phyloP scores from a whole-genome alignment of 2,888 invertebrate species.

The Orthosia gothica region DNA sequence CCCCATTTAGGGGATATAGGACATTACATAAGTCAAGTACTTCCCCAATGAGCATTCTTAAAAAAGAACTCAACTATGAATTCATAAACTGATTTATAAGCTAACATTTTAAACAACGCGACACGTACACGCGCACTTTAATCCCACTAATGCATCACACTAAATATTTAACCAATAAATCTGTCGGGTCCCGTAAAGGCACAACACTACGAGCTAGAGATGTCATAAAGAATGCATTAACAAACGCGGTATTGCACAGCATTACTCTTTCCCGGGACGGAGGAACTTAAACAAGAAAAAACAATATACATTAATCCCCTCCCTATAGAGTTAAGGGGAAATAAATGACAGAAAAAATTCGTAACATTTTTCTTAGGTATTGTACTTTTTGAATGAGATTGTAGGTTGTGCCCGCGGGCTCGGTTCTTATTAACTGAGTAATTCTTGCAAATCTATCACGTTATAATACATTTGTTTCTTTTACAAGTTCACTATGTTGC shows the following conservation, averaged over 20 bases:
- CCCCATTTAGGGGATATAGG: too few relatives aligned
- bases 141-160: slow-evolving; percentile 65
- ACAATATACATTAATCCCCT: slow-evolving; percentile 62
- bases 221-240: slow-evolving; percentile 74
- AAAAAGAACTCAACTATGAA: slow-evolving; percentile 8
- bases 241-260: slow-evolving; percentile 63
- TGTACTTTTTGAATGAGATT: slow-evolving; percentile 31
- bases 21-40: neutral
- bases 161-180: slow-evolving; percentile 69
- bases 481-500: neutral
- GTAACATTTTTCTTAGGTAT: slow-evolving; percentile 44
- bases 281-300: slow-evolving; percentile 57
- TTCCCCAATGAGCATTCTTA: neutral
- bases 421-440: neutral
- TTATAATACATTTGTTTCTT: slow-evolving; percentile 2
- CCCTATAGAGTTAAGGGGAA: slow-evolving; percentile 57
- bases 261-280: slow-evolving; percentile 54
- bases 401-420: slow-evolving; percentile 21
- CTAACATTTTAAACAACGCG: slow-evolving; percentile 19
- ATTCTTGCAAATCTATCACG: neutral
- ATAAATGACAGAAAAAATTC: slow-evolving; percentile 51
- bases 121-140: slow-evolving; percentile 42
- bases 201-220: slow-evolving; percentile 63
- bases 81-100: neutral
- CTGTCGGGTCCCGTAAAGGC: slow-evolving; percentile 58